Conservation (phyloP, 2,113 vertebrate species). For the Malaclemys terrapin region DNA sequence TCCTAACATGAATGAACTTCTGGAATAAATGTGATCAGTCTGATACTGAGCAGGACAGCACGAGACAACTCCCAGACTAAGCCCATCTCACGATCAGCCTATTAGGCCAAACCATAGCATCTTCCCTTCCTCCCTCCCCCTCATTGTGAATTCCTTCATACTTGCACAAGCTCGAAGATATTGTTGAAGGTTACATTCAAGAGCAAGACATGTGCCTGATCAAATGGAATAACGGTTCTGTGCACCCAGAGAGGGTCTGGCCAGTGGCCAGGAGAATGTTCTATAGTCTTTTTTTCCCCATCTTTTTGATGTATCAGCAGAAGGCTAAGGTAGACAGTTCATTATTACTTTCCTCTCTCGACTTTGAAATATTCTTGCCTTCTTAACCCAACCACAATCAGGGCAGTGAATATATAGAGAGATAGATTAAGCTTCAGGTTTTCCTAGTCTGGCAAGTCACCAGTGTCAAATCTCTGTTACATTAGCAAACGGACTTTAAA, state of each 20-base stretch:
- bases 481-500: not conserved
- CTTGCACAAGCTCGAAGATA: not conserved
- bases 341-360: not conserved
- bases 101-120: not conserved
- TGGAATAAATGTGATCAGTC: accelerated
- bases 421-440: not conserved
- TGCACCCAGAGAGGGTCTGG: not conserved
- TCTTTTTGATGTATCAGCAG: not conserved
- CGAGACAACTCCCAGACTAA: not conserved
- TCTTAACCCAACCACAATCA: accelerated
- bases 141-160: accelerated
- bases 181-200: constrained; percentile 51
- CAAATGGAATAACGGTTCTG: constrained; percentile 23
- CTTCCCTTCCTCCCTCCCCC: not conserved
- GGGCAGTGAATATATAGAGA: not conserved
- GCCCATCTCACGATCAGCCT: no score
- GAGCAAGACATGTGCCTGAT: not conserved
- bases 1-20: not conserved
- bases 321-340: accelerated
- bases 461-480: not conserved
- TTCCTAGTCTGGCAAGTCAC: constrained; percentile 29
- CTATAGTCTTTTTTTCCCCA: not conserved
- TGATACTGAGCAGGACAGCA: not conserved
- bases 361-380: accelerated
- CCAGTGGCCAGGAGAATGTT: constrained; percentile 5